Percentiles rank a stretch among this genome's conserved stretches.
These are phyloP conservation scores for Vultur gryphus DNA, from an alignment of 2,797 vertebrate genomes.

Conservation along the genomic window DNA sequence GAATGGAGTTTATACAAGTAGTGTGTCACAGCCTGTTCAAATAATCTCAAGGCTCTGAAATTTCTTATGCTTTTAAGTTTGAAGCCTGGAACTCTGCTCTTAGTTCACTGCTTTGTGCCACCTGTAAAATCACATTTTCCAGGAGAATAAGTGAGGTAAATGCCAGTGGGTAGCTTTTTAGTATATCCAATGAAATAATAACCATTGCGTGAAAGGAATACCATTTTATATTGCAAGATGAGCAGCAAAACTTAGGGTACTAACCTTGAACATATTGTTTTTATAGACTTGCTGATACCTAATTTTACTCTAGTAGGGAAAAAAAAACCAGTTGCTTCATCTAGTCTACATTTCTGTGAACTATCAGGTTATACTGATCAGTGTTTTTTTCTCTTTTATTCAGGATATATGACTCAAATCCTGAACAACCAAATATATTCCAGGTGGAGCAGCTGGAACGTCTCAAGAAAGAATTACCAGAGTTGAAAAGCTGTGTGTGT, in stretches of 20 bases:
- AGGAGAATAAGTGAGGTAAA: background rate
- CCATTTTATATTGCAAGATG: background rate
- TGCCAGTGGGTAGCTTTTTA: background rate
- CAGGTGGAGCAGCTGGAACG: slow-evolving; percentile 91
- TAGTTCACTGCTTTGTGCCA: background rate
- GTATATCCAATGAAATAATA: background rate
- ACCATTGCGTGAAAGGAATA: background rate
- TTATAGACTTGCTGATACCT: background rate
- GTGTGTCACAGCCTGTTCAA: background rate
- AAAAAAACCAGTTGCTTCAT: background rate
- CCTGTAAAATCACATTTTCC: background rate
- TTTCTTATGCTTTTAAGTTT: background rate
- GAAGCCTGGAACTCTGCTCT: background rate
- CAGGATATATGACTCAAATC: slow-evolving; percentile 90
- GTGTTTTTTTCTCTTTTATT: background rate
- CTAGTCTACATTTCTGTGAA: background rate
- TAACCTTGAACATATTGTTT: background rate
- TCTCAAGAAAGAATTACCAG: slow-evolving; percentile 86
- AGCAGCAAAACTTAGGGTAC: background rate
- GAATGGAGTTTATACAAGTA: no score
- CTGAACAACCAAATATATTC: slow-evolving; percentile 90
- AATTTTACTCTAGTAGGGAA: background rate
- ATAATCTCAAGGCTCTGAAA: background rate
- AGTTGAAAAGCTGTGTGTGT: slow-evolving; percentile 83
- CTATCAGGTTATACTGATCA: background rate